phyloP scores from a whole-genome alignment of 2,113 vertebrate genomes.

The Eretmochelys imbricata region DNA sequence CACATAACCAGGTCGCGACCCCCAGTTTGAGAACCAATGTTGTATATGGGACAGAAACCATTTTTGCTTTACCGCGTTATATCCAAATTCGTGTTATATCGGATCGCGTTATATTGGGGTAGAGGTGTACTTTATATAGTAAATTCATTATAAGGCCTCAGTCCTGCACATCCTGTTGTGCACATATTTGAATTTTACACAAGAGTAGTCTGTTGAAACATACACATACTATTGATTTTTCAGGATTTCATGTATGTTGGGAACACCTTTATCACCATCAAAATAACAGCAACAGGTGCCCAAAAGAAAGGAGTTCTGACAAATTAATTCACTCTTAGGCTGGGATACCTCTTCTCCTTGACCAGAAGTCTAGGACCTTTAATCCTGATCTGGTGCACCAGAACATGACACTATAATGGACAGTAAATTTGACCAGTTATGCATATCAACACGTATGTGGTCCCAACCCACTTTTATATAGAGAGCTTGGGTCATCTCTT shows the following conservation, averaged over 20 bases:
- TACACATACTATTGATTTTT: not conserved
- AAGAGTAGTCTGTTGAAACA: not conserved
- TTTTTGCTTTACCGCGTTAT: too few species aligned
- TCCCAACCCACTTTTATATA: not conserved
- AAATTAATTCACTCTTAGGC: not conserved
- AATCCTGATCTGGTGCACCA: not conserved
- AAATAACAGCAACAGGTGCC: not conserved
- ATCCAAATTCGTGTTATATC: too few species aligned
- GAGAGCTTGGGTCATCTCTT: not conserved
- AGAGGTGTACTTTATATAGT: not conserved
- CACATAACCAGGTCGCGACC: too few species aligned
- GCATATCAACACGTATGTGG: rapidly evolving
- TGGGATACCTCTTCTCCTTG: not conserved
- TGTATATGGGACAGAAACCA: too few species aligned
- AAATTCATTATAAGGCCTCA: not conserved
- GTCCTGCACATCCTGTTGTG: not conserved
- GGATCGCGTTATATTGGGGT: too few species aligned
- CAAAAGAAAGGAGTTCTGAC: not conserved
- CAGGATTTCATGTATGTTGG: not conserved
- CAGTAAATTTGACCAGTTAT: not conserved
- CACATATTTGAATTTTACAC: not conserved
- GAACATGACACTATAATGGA: not conserved
- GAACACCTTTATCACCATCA: not conserved
- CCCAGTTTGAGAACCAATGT: too few species aligned
- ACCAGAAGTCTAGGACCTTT: not conserved